Evolutionary conservation across 1,140 invertebrate genomes (phyloP), one percentile per base, ranked within the genome.

Genomic region (Meloidogyne floridensis): DNA sequence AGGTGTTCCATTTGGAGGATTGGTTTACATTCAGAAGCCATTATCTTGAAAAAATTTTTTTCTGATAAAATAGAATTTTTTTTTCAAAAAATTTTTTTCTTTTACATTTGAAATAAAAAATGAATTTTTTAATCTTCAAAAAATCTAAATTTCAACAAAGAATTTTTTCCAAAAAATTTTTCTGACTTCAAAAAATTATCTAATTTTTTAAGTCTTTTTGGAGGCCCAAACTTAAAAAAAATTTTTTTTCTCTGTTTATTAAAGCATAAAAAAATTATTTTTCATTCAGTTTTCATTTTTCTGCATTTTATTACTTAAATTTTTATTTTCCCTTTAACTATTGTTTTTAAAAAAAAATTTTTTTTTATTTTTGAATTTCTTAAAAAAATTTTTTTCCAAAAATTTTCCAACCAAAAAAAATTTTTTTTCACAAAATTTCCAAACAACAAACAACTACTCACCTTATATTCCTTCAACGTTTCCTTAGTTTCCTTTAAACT

Each of bases 41-140:
- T n/a, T 65, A 15, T n/a, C 59, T 65, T n/a, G n/a, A 65, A 65
- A 65, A 65, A 47, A 6, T 6, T 47, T 47, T 47, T 47, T 47
- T 47, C 2, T 59, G 4, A 59, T 15, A 15, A 0, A 15, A 15
- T 59, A 59, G 13, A 82, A 9, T 9, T 11, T 10, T 15, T 77
- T n/a, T 53, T 81, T 81, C 15, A 81, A 59, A 9, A 81, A 10
- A 51, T 80, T 32, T 18, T 82, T 7, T 18, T 53, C n/a, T 43
- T 81, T 70, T 15, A 15, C 78, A 43, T n/a, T 43, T 81, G 32
- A 47, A 47, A 6, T 47, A 47, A 47, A 47, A 47, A 47, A 6
- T 47, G 47, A 6, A 47, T 6, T 47, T 69, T 2, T 47, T 80
- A 43, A 43, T 65, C 9, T 42, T 43, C 42, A 20, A 20, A 18